These are phyloP conservation scores for Hypotaenidia philippensis DNA, from an alignment of 2,797 vertebrate species.

Conservation along the genomic window DNA sequence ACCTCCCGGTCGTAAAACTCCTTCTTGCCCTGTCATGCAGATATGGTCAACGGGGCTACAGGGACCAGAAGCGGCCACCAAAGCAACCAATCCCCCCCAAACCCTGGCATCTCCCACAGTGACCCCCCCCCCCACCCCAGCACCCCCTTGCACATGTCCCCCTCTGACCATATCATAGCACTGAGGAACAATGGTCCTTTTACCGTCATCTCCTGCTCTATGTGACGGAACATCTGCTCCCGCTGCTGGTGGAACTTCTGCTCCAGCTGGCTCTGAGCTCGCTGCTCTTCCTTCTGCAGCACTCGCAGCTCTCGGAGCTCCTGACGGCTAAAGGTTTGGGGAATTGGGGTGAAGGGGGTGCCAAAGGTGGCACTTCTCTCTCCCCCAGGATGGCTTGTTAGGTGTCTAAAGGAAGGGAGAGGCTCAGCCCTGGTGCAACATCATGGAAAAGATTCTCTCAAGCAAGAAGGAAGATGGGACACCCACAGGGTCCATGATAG, in stretches of 20 bases:
- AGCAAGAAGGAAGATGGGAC: not conserved
- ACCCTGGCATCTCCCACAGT: not conserved
- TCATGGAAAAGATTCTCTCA: not conserved
- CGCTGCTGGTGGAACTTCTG: slow-evolving; percentile 79
- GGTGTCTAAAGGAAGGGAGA: not conserved
- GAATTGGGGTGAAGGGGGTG: not conserved
- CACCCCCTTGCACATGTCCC: rapidly evolving
- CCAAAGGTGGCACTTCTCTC: not conserved
- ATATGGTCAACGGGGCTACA: rapidly evolving
- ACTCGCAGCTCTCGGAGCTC: slow-evolving; percentile 79
- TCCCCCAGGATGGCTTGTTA: too few relatives aligned
- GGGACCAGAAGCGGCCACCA: not conserved
- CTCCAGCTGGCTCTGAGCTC: slow-evolving; percentile 78
- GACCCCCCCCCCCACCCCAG: not conserved
- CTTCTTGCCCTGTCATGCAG: slow-evolving; percentile 76
- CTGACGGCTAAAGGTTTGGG: slow-evolving; percentile 70
- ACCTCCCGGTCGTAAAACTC: slow-evolving; percentile 80
- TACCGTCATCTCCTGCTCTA: slow-evolving; percentile 83
- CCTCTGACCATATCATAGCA: too few relatives aligned
- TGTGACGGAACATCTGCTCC: slow-evolving; percentile 81
- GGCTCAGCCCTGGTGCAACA: not conserved
- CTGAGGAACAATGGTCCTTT: rapidly evolving
- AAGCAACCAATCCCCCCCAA: not conserved
- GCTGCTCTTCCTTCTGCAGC: slow-evolving; percentile 82
- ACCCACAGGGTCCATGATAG: rapidly evolving